Base-by-base conservation (phyloP, 1,140 invertebrate species). In the Stegodyphus dumicola region DNA sequence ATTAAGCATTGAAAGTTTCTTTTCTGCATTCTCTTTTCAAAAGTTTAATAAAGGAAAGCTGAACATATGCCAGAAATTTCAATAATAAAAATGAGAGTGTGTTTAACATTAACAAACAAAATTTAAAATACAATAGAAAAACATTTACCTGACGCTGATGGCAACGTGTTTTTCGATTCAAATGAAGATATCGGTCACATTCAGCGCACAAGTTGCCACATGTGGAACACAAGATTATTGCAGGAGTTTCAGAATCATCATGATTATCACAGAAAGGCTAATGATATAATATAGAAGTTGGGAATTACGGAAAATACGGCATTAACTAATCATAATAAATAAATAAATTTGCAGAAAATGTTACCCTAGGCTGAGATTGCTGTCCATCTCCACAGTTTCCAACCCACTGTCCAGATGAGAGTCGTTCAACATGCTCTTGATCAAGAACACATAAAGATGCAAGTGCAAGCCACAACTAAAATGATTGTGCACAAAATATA, bases 201-300 rank as follows among this genome's bases (percentile, higher is more conserved):
- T 99, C 98, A 1, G 95, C 94, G 90, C 98, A 99, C 13, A 99
- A 92, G 88, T 97, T 96, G 6, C 96, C 96, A 90, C 98, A 99
- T 7, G 93, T 92, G 81, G 94, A 94, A 90, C 98, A 99, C 81
- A 92, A 94, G 70, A 99, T 96, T 66, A 98, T 96, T 1, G 98
- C 98, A 2, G 94, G 92, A 0, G 98, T 99, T 89, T 96, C 94
- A 2, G 96, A 96, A 90, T 99, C 98, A 90, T 99, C 98, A 90
- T 99, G 98, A 91, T 99, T 99, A 74, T 93, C 95, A 91, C 98
- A 99, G 53, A 95, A 94, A 7, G 95, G 95, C 93, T 94, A 60
- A 10, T 60, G 56, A 60, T 60, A 60, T 60, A 60, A 60, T 9
- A 60, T 2, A 60, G 56, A 15, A 10, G 56, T 10, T 60, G 56